phyloP scores from a whole-genome alignment of 2,113 vertebrate genomes.

The Egretta garzetta region DNA sequence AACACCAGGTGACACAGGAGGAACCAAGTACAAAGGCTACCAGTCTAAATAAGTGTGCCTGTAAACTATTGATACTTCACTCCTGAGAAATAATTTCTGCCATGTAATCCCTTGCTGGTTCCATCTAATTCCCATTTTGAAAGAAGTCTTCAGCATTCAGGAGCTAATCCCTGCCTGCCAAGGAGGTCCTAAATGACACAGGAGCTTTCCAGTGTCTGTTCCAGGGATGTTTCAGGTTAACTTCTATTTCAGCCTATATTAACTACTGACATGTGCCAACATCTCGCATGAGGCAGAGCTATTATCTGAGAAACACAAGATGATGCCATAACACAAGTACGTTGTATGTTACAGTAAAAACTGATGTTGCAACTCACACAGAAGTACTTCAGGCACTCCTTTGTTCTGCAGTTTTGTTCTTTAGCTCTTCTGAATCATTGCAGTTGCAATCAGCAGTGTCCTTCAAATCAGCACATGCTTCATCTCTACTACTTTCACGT shows the following conservation, averaged over 20 bases:
- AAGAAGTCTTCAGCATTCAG: not conserved
- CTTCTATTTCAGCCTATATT: not conserved
- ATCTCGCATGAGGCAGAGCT: not conserved
- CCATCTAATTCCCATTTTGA: not conserved
- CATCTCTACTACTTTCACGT: not conserved
- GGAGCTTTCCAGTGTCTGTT: not conserved
- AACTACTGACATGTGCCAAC: not conserved
- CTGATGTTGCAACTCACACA: not conserved
- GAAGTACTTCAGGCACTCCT: not conserved
- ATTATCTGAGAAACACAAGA: not conserved
- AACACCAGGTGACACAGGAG: not conserved
- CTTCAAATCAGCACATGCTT: not conserved
- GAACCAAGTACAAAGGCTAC: not conserved
- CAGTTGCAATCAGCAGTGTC: not conserved
- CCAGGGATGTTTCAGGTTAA: not conserved
- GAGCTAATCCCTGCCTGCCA: not conserved
- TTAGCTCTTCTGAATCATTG: not conserved
- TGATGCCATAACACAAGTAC: not conserved
- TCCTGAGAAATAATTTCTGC: not conserved
- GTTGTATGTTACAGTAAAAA: not conserved
- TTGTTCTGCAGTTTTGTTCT: not conserved
- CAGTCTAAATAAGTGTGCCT: not conserved
- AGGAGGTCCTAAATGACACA: not conserved
- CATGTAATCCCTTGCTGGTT: not conserved
- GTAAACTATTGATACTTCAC: not conserved